Evolutionary conservation across 2,797 vertebrate genomes (phyloP), one percentile per base, ranked within the genome.

Genomic region (Bryconaethiops microstoma): DNA sequence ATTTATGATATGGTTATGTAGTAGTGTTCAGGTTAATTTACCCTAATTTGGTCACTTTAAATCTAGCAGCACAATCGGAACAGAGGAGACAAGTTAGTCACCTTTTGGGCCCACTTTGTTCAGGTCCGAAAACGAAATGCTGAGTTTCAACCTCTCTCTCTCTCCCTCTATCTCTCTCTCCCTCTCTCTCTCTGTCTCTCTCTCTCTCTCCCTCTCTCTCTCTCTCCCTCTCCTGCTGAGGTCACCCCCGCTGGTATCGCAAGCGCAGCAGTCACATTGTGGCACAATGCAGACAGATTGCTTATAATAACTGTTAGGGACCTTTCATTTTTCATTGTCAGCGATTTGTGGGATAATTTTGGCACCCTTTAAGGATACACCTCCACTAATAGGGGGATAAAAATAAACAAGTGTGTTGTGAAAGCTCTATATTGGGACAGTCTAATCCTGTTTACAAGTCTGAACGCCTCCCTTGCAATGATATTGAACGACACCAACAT

Each of bases 241-340:
- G 94, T 94, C 93, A 94, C 93, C 92, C 78, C 88, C 90, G 67
- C 89, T 91, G 89, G 90, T 94, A 93, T 93, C 90, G 93, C 93
- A 90, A 93, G 91, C 94, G 80, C 94, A 95, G 94, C 94, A 95
- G 93, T 94, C 93, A 93, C 92, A 92, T 92, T 92, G 93, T 90
- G 91, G 90, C 90, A 90, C 92, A 90, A 91, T 88, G 90, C 90
- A 92, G 93, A 94, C 94, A 94, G 92, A 94, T 94, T 92, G 94
- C 94, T 93, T 93, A 94, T 93, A 94, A 95, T 94, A 94, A 92
- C 93, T 83, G 90, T 93, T 91, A 91, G 94, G 91, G 93, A 94
- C 94, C 94, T 94, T 95, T 94, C 92, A 93, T 94, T 95, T 94
- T 93, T 94, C 92, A 91, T 90, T 90, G 94, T 95, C 94, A 95